A percentile compares a stretch with the other conserved stretches of the same genome.
Conservation (phyloP, 2,797 vertebrate genomes). For the Poeciliopsis infans region DNA sequence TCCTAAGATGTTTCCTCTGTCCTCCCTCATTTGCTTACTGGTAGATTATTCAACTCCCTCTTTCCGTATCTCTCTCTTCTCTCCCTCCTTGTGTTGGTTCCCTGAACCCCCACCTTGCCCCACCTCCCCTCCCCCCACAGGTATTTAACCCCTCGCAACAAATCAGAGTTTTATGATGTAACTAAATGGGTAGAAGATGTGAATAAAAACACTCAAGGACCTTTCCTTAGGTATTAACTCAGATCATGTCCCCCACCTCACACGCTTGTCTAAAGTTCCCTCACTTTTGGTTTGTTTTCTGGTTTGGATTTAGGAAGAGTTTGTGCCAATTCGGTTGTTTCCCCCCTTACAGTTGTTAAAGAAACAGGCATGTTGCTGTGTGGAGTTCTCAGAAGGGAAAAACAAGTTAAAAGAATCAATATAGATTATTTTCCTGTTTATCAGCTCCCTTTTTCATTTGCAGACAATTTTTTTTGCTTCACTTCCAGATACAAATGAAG, state of each 20-base stretch:
- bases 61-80: slow-evolving; percentile 77
- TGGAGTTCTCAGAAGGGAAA: slow-evolving; percentile 27
- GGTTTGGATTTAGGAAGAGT: slow-evolving; percentile 72
- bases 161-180: slow-evolving; percentile 99
- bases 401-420: slow-evolving; percentile 17
- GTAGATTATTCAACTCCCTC: slow-evolving; percentile 69
- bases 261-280: slow-evolving; percentile 61
- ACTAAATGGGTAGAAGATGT: slow-evolving; percentile 99
- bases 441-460: slow-evolving; percentile 47
- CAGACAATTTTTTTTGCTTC: slow-evolving; percentile 36
- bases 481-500: slow-evolving; percentile 23
- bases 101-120: slow-evolving; percentile 78
- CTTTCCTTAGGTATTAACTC: slow-evolving; percentile 95
- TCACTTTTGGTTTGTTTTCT: slow-evolving; percentile 66
- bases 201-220: slow-evolving; percentile 99
- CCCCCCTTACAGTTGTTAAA: slow-evolving; percentile 5
- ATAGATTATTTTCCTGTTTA: slow-evolving; percentile 15
- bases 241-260: slow-evolving; percentile 69
- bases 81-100: slow-evolving; percentile 88
- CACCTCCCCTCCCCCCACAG: slow-evolving; percentile 85
- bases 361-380: slow-evolving; percentile 55
- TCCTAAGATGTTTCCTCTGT: slow-evolving; percentile 86
- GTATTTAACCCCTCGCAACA: slow-evolving; percentile 99
- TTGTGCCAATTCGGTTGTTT: slow-evolving; percentile 34
- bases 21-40: slow-evolving; percentile 72